Conservation (phyloP, 1,140 invertebrate species). For the Rhynchophorus ferrugineus region DNA sequence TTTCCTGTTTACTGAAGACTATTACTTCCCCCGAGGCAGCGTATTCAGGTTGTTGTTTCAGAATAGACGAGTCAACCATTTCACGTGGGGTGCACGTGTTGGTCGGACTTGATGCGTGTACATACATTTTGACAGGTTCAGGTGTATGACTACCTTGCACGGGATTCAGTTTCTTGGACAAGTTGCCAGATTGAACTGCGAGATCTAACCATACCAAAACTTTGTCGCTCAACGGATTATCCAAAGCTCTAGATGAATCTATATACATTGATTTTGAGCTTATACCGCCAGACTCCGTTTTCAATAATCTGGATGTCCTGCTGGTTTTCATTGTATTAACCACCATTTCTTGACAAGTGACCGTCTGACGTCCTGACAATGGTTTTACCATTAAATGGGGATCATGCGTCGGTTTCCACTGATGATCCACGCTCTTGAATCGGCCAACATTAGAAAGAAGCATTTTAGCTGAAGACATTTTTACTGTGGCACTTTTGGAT, state of each 20-base stretch:
- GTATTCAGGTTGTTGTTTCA: slow-evolving; percentile 7
- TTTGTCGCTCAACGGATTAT: slow-evolving; percentile 42
- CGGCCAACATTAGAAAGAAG: slow-evolving; percentile 8
- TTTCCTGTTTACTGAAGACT: slow-evolving; percentile 10
- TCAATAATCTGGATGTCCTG: neutral
- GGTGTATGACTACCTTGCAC: slow-evolving; percentile 1
- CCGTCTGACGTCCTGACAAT: neutral
- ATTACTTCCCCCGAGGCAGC: slow-evolving; percentile 1
- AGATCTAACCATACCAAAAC: slow-evolving; percentile 54
- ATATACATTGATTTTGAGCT: neutral
- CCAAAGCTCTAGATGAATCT: neutral
- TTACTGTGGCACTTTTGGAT: slow-evolving; percentile 11
- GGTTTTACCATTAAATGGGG: neutral
- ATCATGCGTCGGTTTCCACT: slow-evolving; percentile 1
- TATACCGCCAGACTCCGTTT: no score
- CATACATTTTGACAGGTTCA: neutral
- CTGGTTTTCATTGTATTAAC: neutral
- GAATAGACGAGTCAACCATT: slow-evolving; percentile 4
- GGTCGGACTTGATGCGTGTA: neutral
- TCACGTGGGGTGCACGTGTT: neutral
- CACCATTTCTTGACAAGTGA: neutral
- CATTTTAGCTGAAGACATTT: slow-evolving; percentile 24
- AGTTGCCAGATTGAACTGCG: slow-evolving; percentile 35
- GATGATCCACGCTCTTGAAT: slow-evolving; percentile 8
- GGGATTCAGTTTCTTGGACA: neutral